A percentile compares a stretch with the other conserved stretches of the same genome.
phyloP scores from a whole-genome alignment of 2,888 invertebrate genomes.

The Scaptomyza polygonia region DNA sequence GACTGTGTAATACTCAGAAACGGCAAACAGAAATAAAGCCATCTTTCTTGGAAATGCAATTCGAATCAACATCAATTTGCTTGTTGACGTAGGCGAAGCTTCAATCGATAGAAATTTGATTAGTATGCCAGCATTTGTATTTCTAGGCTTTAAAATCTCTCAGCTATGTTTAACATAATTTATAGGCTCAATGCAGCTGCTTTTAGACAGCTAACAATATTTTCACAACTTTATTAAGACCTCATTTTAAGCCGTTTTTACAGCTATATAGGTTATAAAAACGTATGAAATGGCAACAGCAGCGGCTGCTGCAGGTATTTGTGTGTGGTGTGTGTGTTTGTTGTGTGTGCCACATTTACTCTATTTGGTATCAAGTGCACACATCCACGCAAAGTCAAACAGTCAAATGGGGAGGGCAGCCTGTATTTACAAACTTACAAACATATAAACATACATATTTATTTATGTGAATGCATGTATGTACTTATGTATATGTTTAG shows the following conservation, averaged over 20 bases:
- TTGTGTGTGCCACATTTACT: slow-evolving; percentile 65
- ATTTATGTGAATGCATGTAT: slow-evolving; percentile 22
- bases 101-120: not conserved
- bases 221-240: slow-evolving; percentile 44
- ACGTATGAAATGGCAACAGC: slow-evolving; percentile 33
- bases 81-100: too few relatives aligned
- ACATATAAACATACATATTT: slow-evolving; percentile 22
- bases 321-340: slow-evolving; percentile 37
- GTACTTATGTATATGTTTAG: slow-evolving; percentile 2
- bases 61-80: not conserved
- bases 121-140: not conserved
- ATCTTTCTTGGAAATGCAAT: not conserved
- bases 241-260: slow-evolving; percentile 37
- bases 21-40: not conserved
- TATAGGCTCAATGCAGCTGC: not conserved
- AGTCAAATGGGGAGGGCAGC: slow-evolving; percentile 42
- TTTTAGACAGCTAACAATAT: slow-evolving; percentile 14
- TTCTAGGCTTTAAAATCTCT: not conserved
- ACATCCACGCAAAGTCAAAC: slow-evolving; percentile 55
- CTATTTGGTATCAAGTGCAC: slow-evolving; percentile 75
- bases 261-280: slow-evolving; percentile 33
- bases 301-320: slow-evolving; percentile 50
- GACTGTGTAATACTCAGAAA: too few relatives aligned
- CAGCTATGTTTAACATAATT: not conserved
- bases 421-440: not conserved